Evolutionary conservation across 2,113 vertebrate species (phyloP).

Genomic region (Rallus limicola): DNA sequence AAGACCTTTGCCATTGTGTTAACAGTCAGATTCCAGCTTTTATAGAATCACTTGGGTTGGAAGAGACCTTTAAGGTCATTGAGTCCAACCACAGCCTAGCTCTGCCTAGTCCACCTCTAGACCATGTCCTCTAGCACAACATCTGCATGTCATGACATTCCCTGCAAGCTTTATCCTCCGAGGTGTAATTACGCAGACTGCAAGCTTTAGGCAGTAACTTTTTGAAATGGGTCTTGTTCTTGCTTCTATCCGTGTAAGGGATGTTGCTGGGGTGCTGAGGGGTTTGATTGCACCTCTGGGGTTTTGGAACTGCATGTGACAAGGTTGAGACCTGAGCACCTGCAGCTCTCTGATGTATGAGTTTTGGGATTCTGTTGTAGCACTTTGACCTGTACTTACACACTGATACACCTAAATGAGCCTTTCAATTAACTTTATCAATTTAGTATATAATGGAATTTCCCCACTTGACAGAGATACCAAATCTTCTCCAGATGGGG

Average conservation of each 20-base stretch:
- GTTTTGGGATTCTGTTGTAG: background rate
- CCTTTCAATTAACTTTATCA: background rate
- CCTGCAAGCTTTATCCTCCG: background rate
- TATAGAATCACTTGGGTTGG: too few relatives aligned
- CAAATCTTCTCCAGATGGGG: background rate
- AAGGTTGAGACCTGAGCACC: background rate
- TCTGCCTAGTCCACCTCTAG: too few relatives aligned
- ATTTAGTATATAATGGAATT: background rate
- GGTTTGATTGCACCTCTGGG: accelerated
- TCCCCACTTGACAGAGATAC: background rate
- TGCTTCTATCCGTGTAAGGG: accelerated
- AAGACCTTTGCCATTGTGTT: background rate
- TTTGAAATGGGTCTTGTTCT: background rate
- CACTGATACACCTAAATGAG: background rate
- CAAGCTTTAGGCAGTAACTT: background rate
- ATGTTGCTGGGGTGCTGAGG: background rate
- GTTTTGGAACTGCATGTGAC: background rate
- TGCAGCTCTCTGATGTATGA: background rate
- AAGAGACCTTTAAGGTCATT: too few relatives aligned
- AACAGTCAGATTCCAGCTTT: background rate
- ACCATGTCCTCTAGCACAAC: too few relatives aligned
- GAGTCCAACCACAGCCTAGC: too few relatives aligned
- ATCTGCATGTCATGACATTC: background rate
- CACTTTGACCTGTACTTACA: background rate
- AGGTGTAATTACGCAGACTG: background rate